Conservation (phyloP, 2,797 vertebrate species). For the Cyprinodon diabolis region DNA sequence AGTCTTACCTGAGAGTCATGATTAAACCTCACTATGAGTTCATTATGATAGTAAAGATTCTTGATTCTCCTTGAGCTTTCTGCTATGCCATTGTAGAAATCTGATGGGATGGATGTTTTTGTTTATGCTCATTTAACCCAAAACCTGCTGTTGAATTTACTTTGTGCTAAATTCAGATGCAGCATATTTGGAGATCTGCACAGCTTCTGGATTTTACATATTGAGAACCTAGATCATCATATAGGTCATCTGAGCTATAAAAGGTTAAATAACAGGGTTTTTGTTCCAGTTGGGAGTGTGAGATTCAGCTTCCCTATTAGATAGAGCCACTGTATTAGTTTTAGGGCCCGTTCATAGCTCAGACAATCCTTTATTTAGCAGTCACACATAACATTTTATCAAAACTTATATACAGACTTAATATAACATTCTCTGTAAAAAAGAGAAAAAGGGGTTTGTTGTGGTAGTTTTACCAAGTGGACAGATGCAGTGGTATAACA, state of each 20-base stretch:
- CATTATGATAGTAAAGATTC: too few species aligned
- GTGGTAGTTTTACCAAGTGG: constrained; percentile 19
- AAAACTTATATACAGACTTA: neutral
- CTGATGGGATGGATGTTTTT: too few species aligned
- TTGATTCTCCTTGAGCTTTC: too few species aligned
- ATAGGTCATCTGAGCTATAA: constrained; percentile 25
- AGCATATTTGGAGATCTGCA: constrained; percentile 42
- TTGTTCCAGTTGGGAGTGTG: neutral
- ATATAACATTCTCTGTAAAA: neutral
- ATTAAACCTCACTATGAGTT: too few species aligned
- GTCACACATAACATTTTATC: neutral
- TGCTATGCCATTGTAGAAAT: too few species aligned
- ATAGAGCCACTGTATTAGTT: neutral
- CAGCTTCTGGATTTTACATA: constrained; percentile 31
- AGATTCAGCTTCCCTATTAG: constrained; percentile 9
- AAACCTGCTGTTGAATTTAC: neutral
- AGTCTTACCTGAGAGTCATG: too few species aligned
- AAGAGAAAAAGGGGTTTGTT: neutral
- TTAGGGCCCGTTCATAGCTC: neutral
- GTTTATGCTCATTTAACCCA: neutral
- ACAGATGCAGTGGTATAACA: neutral
- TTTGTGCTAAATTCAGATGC: constrained; percentile 22
- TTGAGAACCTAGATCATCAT: constrained; percentile 9
- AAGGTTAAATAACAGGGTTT: constrained; percentile 13
- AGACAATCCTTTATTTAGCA: neutral